Evolutionary conservation across 2,888 invertebrate genomes (phyloP).

Genomic region (Eurois occulta): DNA sequence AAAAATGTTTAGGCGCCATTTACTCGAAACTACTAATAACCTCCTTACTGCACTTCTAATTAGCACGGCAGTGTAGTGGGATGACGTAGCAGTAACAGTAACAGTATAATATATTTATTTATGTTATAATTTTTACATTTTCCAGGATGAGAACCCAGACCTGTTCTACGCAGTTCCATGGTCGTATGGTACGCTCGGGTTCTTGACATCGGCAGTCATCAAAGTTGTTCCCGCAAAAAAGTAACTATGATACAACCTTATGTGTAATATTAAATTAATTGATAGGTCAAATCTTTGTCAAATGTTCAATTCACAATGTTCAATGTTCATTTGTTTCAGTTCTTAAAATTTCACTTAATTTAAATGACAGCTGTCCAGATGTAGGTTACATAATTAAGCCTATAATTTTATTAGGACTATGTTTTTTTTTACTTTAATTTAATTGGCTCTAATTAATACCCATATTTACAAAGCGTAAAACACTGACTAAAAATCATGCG

Average conservation of each 20-base stretch:
- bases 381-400: no score
- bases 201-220: slow-evolving; percentile 94
- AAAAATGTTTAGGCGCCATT: no score
- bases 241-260: slow-evolving; percentile 71
- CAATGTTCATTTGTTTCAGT: no score
- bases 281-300: neutral
- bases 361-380: no score
- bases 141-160: slow-evolving; percentile 92
- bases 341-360: neutral
- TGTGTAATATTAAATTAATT: neutral
- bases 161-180: slow-evolving; percentile 95
- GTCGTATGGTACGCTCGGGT: slow-evolving; percentile 96
- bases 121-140: slow-evolving; percentile 14
- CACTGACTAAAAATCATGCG: no score
- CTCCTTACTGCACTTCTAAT: no score
- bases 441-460: no score
- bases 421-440: no score
- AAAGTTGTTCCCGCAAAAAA: slow-evolving; percentile 93
- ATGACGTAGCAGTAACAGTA: neutral
- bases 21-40: no score
- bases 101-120: neutral
- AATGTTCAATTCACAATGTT: neutral
- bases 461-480: no score
- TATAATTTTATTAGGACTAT: no score
- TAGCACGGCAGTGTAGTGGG: no score